phyloP scores from a whole-genome alignment of 1,140 invertebrate genomes.

The Drosophila seguyi region DNA sequence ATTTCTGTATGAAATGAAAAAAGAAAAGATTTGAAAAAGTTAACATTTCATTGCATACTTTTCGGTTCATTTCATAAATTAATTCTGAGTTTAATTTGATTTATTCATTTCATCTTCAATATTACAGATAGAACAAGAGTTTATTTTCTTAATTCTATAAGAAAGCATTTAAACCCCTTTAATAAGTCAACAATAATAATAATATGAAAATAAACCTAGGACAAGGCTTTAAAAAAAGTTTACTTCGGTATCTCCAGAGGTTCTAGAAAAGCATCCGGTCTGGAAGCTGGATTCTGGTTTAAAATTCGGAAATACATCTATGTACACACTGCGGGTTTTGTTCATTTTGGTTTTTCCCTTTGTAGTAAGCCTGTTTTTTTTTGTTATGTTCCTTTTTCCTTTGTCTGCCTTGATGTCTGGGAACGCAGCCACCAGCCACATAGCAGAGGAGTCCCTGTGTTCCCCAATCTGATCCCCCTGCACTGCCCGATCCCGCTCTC shows the following conservation, averaged over 20 bases:
- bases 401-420: conserved; percentile 77
- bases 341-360: conserved; percentile 43
- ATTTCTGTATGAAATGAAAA: neutral
- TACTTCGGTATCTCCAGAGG: neutral
- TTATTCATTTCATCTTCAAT: no score
- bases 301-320: conserved; percentile 79
- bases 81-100: neutral
- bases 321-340: conserved; percentile 45
- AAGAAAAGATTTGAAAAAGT: no score
- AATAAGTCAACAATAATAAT: neutral
- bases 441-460: conserved; percentile 47
- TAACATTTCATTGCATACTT: neutral
- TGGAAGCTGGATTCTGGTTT: conserved; percentile 53
- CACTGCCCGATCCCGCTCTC: conserved; percentile 6
- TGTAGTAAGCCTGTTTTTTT: conserved; percentile 30
- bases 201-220: neutral
- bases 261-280: neutral
- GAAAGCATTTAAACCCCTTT: neutral
- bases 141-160: neutral
- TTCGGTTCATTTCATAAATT: neutral
- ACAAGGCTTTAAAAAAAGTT: neutral
- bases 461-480: conserved; percentile 36
- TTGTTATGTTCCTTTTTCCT: conserved; percentile 38
- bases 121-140: no score
- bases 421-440: conserved; percentile 63